Conservation (phyloP, 2,113 vertebrate species). For the Chrysochloris asiatica region DNA sequence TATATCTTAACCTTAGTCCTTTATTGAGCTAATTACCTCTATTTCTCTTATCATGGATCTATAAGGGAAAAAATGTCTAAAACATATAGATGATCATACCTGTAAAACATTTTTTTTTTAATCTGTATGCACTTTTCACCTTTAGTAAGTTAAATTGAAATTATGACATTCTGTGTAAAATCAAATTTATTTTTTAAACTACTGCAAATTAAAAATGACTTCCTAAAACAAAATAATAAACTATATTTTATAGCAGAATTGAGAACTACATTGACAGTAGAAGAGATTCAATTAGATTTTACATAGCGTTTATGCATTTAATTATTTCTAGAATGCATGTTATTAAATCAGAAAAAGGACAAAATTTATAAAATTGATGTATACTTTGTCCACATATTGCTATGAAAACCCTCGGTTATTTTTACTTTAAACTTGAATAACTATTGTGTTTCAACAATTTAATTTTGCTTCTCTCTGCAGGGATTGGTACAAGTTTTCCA, state of each 20-base stretch:
- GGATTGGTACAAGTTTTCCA: neutral
- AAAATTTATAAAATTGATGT: neutral
- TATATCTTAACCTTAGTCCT: no score
- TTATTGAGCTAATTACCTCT: no score
- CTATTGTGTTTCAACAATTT: neutral
- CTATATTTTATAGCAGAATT: neutral
- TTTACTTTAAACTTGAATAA: neutral
- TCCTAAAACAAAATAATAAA: neutral
- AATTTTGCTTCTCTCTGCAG: no score
- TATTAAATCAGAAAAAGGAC: neutral
- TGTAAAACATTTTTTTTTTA: neutral
- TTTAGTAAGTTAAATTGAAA: neutral
- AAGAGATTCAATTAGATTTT: neutral
- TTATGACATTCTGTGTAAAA: neutral
- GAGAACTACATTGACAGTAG: neutral
- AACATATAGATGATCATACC: neutral
- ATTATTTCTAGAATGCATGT: neutral
- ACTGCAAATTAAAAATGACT: neutral
- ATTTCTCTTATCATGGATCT: no score
- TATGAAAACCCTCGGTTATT: neutral
- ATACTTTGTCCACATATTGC: neutral
- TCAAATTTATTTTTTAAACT: neutral
- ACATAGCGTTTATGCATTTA: neutral
- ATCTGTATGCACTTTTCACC: neutral
- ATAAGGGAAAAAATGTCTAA: neutral